These are phyloP conservation scores for Cheirogaleus major DNA, from an alignment of 2,797 vertebrate genomes.

Conservation along the genomic window DNA sequence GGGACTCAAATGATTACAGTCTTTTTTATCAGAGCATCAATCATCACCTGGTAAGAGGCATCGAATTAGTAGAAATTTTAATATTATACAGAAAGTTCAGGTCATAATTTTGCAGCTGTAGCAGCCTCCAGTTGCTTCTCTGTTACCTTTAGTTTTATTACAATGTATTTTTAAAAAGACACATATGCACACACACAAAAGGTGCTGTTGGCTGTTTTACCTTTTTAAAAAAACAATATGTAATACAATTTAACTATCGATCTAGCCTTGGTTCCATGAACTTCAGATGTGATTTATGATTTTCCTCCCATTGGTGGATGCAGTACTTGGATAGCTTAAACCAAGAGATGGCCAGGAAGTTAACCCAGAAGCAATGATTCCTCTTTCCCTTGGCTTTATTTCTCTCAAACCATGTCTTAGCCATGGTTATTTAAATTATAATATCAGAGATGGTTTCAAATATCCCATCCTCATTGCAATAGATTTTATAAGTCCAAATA, in stretches of 20 bases:
- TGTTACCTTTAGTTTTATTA: neutral
- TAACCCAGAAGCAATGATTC: neutral
- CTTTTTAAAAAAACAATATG: neutral
- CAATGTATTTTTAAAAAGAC: neutral
- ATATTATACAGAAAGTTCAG: neutral
- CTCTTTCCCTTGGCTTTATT: neutral
- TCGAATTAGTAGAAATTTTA: neutral
- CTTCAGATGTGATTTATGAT: neutral
- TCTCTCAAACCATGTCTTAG: neutral
- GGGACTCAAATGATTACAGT: neutral
- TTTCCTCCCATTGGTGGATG: neutral
- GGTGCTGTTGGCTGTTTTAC: neutral
- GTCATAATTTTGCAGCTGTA: neutral
- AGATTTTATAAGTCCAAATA: neutral
- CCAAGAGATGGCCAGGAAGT: neutral
- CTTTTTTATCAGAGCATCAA: neutral
- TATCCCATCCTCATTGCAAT: neutral
- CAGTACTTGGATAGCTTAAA: neutral
- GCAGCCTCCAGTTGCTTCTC: neutral
- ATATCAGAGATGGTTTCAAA: neutral
- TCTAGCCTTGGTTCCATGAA: neutral
- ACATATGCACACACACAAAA: neutral
- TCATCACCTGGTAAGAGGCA: neutral
- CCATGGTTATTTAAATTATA: neutral
- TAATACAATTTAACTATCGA: neutral